Conservation (phyloP, 2,113 vertebrate genomes). For the Poeciliopsis retropinna region DNA sequence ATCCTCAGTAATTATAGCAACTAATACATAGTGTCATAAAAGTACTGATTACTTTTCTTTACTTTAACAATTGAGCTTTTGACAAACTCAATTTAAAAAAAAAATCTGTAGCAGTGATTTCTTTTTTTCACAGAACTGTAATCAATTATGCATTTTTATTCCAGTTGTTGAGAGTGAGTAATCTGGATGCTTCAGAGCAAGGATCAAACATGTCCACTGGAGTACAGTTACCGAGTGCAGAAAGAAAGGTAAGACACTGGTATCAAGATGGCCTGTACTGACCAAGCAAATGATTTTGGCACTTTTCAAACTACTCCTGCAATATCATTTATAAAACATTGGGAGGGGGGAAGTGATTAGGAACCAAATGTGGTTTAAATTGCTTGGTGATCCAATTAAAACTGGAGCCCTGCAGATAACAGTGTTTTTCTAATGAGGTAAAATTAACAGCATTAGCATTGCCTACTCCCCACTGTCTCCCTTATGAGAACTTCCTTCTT, state of each 20-base stretch:
- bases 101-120: neutral
- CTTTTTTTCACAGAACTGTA: neutral
- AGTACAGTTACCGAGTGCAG: slow-evolving; percentile 56
- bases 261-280: neutral
- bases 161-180: slow-evolving; percentile 33
- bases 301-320: slow-evolving; percentile 28
- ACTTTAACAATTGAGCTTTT: slow-evolving; percentile 6
- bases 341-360: slow-evolving; percentile 72
- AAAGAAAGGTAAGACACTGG: slow-evolving; percentile 38
- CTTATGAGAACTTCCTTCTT: slow-evolving; percentile 44
- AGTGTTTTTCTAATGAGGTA: slow-evolving; percentile 69
- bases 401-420: slow-evolving; percentile 72
- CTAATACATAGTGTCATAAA: neutral
- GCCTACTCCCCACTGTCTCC: slow-evolving; percentile 45
- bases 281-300: slow-evolving; percentile 26
- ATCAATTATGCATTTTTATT: neutral
- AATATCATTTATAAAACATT: slow-evolving; percentile 57
- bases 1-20: neutral
- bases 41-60: slow-evolving; percentile 10
- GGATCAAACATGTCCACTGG: slow-evolving; percentile 48
- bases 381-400: slow-evolving; percentile 78
- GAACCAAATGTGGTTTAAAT: slow-evolving; percentile 72
- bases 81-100: slow-evolving; percentile 1
- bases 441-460: slow-evolving; percentile 69
- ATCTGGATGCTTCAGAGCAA: slow-evolving; percentile 41